These are phyloP conservation scores for Limnephilus auricula DNA, from an alignment of 2,888 invertebrate species.

Conservation along the genomic window DNA sequence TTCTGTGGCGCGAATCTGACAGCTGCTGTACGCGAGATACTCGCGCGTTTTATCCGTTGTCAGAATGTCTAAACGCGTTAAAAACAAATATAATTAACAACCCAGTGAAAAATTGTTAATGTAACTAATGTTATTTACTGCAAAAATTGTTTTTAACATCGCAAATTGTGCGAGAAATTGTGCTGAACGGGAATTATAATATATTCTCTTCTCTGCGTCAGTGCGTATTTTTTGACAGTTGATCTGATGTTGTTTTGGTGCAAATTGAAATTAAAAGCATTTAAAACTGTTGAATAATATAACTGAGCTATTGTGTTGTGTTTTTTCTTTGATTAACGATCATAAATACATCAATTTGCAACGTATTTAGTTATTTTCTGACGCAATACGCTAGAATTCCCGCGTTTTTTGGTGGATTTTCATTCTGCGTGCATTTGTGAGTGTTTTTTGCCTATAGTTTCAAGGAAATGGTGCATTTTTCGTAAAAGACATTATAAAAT, in stretches of 20 bases:
- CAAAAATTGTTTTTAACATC: neutral
- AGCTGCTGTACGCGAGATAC: neutral
- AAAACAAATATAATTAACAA: neutral
- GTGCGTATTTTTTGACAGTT: slow-evolving; percentile 2
- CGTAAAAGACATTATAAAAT: neutral
- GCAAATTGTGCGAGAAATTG: no score
- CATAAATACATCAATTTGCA: neutral
- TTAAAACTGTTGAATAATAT: neutral
- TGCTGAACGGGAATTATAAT: neutral
- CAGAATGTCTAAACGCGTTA: neutral
- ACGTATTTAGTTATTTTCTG: neutral
- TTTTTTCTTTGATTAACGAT: neutral
- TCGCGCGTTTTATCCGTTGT: neutral
- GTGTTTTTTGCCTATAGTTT: neutral
- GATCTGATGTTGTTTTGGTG: neutral
- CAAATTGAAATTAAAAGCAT: neutral
- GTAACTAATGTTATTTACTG: neutral
- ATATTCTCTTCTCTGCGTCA: neutral
- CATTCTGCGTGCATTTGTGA: neutral
- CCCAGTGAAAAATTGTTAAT: neutral
- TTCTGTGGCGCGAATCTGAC: neutral
- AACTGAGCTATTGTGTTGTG: neutral
- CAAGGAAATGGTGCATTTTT: neutral
- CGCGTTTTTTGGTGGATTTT: neutral
- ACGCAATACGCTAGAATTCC: neutral